Conservation (phyloP, 2,113 vertebrate genomes). For the Takifugu flavidus region DNA sequence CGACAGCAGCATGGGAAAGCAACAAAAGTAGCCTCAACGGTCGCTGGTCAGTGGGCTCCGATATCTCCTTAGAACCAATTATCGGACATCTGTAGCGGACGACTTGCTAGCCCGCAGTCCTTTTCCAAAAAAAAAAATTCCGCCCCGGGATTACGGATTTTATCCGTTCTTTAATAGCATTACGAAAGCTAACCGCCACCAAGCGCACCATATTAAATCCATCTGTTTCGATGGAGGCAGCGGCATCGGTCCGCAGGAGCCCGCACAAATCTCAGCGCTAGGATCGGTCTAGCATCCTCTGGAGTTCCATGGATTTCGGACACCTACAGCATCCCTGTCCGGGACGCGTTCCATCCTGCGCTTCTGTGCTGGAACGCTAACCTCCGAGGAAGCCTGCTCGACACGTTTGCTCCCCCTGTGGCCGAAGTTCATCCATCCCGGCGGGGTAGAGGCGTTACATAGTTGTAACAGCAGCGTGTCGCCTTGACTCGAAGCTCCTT, state of each 20-base stretch:
- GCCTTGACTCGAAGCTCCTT: too few relatives aligned
- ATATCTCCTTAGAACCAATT: slow-evolving; percentile 2
- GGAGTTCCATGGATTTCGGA: slow-evolving; percentile 30
- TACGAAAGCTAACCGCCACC: background rate
- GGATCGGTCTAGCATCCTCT: slow-evolving; percentile 51
- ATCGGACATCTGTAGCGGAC: slow-evolving; percentile 44
- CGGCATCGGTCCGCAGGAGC: slow-evolving; percentile 18
- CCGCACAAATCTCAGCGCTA: slow-evolving; percentile 37
- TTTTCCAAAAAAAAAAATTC: slow-evolving; percentile 30
- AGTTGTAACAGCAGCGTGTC: too few relatives aligned
- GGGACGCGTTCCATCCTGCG: slow-evolving; percentile 6
- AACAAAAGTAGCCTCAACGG: background rate
- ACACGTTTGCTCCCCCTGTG: too few relatives aligned
- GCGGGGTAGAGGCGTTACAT: too few relatives aligned
- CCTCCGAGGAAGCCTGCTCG: slow-evolving; percentile 12
- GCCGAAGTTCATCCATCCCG: too few relatives aligned
- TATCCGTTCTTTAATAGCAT: background rate
- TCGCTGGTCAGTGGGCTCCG: slow-evolving; percentile 15
- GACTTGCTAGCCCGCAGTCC: slow-evolving; percentile 53
- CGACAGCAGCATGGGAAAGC: background rate
- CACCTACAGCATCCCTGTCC: slow-evolving; percentile 31
- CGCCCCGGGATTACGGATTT: slow-evolving; percentile 27
- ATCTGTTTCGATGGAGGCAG: background rate
- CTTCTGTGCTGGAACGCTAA: slow-evolving; percentile 40
- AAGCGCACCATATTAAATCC: background rate